Conservation (phyloP, 53 echinoderm and acorn worm genomes). For the Astropecten irregularis region DNA sequence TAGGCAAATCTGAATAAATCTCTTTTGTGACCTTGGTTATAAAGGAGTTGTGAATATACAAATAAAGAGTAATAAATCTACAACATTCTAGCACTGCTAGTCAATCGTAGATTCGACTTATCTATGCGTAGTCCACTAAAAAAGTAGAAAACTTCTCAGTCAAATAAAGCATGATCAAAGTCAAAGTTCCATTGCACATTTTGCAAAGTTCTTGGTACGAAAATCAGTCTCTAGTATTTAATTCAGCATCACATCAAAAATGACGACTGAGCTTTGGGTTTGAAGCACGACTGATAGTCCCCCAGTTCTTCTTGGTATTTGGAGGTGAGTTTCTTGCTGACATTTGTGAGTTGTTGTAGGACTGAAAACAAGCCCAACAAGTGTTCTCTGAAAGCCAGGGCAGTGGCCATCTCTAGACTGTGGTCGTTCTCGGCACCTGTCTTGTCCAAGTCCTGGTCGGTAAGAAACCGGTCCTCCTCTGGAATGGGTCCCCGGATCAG, state of each 20-base stretch:
- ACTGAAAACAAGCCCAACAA: slow-evolving; percentile 80
- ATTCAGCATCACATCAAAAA: slow-evolving; percentile 36
- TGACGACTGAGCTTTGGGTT: slow-evolving; percentile 77
- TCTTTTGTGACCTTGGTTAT: too few relatives aligned
- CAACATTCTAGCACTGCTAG: too few relatives aligned
- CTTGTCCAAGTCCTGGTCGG: slow-evolving; percentile 26
- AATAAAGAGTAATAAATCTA: too few relatives aligned
- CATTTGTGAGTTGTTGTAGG: slow-evolving; percentile 83
- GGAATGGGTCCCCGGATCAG: slow-evolving; percentile 74
- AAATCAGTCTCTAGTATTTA: too few relatives aligned
- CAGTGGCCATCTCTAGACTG: slow-evolving; percentile 71
- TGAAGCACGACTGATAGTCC: slow-evolving; percentile 83
- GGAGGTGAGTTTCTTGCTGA: slow-evolving; percentile 78
- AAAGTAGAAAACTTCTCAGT: slow-evolving; percentile 13
- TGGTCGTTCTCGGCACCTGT: slow-evolving; percentile 37
- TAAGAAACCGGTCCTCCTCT: slow-evolving; percentile 13
- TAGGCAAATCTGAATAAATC: too few relatives aligned
- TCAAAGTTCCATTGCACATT: slow-evolving; percentile 11
- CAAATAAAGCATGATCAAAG: background rate
- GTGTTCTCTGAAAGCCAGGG: slow-evolving; percentile 86
- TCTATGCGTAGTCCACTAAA: too few relatives aligned
- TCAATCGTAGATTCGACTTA: too few relatives aligned
- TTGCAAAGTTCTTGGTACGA: slow-evolving; percentile 15
- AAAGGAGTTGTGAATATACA: too few relatives aligned
- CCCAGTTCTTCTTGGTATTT: slow-evolving; percentile 89